Conservation (phyloP, 2,113 vertebrate genomes). For the Alethe diademata region DNA sequence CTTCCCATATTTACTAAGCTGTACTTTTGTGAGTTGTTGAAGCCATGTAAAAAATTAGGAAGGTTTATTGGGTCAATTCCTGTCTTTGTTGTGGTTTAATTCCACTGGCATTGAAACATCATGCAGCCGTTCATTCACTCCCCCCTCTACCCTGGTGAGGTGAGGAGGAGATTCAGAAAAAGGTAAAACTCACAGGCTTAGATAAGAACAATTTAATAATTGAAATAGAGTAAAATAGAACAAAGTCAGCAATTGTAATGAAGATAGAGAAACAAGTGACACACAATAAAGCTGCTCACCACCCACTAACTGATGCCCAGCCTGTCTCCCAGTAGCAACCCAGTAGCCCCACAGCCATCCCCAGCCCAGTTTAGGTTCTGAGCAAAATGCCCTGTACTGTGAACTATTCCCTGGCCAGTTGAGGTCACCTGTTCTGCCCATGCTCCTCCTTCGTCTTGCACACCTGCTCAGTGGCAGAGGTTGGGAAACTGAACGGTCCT, state of each 20-base stretch:
- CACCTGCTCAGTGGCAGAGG: not conserved
- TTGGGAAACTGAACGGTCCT: not conserved
- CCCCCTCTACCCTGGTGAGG: not conserved
- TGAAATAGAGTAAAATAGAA: not conserved
- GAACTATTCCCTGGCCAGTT: not conserved
- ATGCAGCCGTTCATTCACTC: fast-evolving
- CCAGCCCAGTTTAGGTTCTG: not conserved
- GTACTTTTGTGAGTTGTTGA: not conserved
- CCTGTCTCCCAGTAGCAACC: not conserved
- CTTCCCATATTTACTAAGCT: not conserved
- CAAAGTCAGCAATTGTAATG: not conserved
- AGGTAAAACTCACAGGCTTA: not conserved
- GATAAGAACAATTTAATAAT: not conserved
- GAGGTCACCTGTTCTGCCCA: not conserved
- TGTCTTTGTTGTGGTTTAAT: not conserved
- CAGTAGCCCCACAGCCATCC: not conserved
- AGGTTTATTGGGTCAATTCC: not conserved
- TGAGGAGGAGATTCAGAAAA: not conserved
- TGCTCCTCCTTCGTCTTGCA: not conserved
- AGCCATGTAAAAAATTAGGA: not conserved
- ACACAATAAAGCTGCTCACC: no score
- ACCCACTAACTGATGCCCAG: fast-evolving
- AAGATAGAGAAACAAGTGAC: not conserved
- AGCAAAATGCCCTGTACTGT: not conserved
- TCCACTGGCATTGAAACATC: not conserved